phyloP scores from a whole-genome alignment of 1,140 invertebrate species.

The Drosophila rufa region DNA sequence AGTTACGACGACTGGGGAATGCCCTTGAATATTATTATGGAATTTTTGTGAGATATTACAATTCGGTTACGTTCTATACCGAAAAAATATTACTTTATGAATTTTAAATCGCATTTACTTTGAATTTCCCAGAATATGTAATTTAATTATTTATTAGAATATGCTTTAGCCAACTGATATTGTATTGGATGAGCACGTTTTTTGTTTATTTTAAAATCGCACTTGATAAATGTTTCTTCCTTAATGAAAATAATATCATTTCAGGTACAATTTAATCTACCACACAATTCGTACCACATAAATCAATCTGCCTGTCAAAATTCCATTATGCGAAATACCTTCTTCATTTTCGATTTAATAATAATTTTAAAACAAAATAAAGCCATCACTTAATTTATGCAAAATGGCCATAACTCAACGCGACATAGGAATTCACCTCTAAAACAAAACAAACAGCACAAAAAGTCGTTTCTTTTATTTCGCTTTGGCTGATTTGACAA shows the following conservation, averaged over 20 bases:
- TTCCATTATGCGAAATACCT: conserved; percentile 23
- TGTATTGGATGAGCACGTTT: too few relatives aligned
- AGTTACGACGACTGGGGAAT: background rate
- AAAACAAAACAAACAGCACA: conserved; percentile 34
- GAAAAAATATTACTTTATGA: background rate
- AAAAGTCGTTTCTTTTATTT: conserved; percentile 13
- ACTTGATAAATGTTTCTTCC: background rate
- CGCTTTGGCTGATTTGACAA: conserved; percentile 46
- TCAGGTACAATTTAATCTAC: background rate
- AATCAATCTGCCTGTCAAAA: conserved; percentile 16
- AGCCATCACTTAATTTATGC: conserved; percentile 72
- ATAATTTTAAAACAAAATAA: conserved; percentile 46
- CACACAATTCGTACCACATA: conserved; percentile 20
- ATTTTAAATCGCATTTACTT: background rate
- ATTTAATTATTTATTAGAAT: background rate
- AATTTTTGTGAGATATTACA: background rate
- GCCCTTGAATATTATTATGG: background rate
- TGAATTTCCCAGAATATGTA: background rate
- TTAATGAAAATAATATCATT: conserved; percentile 1
- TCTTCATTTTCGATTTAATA: conserved; percentile 21
- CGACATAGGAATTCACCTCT: conserved; percentile 64
- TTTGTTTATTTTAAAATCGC: background rate
- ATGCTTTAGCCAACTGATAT: too few relatives aligned
- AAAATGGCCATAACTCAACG: conserved; percentile 66
- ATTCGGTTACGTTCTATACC: background rate